Evolutionary conservation across 2,797 vertebrate species (phyloP).

Genomic region (Neosilurus hyrtlii): DNA sequence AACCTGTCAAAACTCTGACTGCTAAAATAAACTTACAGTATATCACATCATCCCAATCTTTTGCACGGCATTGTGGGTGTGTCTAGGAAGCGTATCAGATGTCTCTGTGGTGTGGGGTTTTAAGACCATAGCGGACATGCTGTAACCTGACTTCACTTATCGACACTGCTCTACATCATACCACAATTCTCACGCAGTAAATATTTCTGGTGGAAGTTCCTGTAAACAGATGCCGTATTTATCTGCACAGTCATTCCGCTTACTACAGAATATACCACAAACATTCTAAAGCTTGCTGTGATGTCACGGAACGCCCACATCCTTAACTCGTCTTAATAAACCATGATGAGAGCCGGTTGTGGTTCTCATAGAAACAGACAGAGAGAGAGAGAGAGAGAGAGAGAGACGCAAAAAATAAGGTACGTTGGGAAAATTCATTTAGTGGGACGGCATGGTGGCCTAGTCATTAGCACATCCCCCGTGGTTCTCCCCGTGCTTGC

Average conservation of each 20-base stretch:
- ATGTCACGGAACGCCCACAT: not conserved
- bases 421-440: not conserved
- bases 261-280: not conserved
- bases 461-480: too few species aligned
- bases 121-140: constrained; percentile 19
- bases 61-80: not conserved
- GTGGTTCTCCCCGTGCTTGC: too few species aligned
- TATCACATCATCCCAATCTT: not conserved
- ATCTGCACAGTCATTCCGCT: not conserved
- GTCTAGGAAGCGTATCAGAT: not conserved
- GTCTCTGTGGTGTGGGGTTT: constrained; percentile 1
- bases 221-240: constrained; percentile 7
- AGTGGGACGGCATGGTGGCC: not conserved
- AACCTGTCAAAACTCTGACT: not conserved
- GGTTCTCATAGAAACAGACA: not conserved
- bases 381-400: not conserved
- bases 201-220: constrained; percentile 10
- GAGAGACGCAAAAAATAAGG: not conserved
- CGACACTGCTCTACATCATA: not conserved
- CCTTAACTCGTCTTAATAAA: not conserved
- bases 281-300: not conserved
- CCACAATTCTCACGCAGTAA: constrained; percentile 17
- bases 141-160: constrained; percentile 35
- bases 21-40: not conserved
- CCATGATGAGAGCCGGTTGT: not conserved